Base-by-base conservation (phyloP, 37 sponge, comb jelly and placozoan species). In the Aplysina aerophoba region DNA sequence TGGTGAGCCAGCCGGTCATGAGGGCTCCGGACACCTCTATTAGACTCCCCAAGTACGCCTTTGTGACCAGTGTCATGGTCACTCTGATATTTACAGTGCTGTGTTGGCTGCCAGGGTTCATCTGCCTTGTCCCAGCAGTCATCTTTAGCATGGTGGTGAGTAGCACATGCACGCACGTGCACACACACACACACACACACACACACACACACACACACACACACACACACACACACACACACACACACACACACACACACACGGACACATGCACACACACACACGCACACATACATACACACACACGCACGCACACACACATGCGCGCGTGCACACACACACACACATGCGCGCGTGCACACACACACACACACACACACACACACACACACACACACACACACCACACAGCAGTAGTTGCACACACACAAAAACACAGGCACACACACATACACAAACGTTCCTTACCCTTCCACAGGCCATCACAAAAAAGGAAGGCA, bases 121-220 rank as follows among this genome's bases (percentile, higher is more conserved):
- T 84, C 73, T 73, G 57, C 59, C 74, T 84, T 36, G 73, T 73
- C 19, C 85, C 85, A 35, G 85, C 85, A 17, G 59, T 84, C 58
- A 56, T 71, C 35, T 55, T 72, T 38, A 27, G 59, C 34, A 13
- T 56, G 13, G 73, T 69, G 12, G 85, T 84, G 61, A 57, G 85
- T 73, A 3, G 8, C 50, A 44, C 50, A 44, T 8, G 8, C 50
- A 44, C 50, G 8, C 50, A 63, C 65, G 11, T 12, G 11, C 65
- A 63, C 65, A 63, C 65, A 63, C 65, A 63, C 65, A 63, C 50
- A 44, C 50, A 44, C 50, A 44, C 50, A 44, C 50, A 44, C 50
- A 44, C 50, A 63, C 65, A 63, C 65, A 63, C 65, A 63, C 65
- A 63, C 65, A 63, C 65, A 63, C 65, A 63, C 28, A 63, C 65